Conservation (phyloP, 2,113 vertebrate species). For the Hyperopisus bebe region DNA sequence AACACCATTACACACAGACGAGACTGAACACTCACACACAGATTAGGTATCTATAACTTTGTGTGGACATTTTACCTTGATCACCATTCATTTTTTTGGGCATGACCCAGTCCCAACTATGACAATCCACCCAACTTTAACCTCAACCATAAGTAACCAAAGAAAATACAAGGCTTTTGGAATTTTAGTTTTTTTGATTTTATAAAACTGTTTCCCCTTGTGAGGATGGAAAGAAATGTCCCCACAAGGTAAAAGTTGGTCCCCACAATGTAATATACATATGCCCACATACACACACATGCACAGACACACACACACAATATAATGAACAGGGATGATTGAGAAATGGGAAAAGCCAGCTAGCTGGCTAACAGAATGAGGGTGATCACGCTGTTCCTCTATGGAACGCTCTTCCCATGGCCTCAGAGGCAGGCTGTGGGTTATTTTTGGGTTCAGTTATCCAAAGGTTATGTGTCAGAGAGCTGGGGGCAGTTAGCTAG, state of each 20-base stretch:
- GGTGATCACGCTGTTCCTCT: neutral
- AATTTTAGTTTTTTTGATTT: neutral
- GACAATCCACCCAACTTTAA: neutral
- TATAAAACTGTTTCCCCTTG: neutral
- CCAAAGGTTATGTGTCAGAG: neutral
- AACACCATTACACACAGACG: slow-evolving; percentile 59
- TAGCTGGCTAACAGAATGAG: neutral
- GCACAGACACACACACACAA: neutral
- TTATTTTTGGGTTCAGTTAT: neutral
- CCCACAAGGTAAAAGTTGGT: neutral
- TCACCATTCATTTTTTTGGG: neutral
- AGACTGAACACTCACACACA: neutral
- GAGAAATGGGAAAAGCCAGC: neutral
- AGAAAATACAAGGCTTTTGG: neutral
- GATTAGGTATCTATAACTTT: neutral
- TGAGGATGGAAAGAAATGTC: neutral
- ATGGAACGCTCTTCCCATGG: neutral
- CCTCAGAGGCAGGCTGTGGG: neutral
- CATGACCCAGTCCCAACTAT: neutral
- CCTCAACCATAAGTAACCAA: neutral
- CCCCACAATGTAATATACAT: neutral
- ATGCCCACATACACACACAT: neutral
- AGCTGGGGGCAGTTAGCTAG: neutral
- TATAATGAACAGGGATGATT: neutral
- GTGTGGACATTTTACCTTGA: neutral